Evolutionary conservation across 1,140 invertebrate genomes (phyloP).

Genomic region (Gyrodactylus salaris): DNA sequence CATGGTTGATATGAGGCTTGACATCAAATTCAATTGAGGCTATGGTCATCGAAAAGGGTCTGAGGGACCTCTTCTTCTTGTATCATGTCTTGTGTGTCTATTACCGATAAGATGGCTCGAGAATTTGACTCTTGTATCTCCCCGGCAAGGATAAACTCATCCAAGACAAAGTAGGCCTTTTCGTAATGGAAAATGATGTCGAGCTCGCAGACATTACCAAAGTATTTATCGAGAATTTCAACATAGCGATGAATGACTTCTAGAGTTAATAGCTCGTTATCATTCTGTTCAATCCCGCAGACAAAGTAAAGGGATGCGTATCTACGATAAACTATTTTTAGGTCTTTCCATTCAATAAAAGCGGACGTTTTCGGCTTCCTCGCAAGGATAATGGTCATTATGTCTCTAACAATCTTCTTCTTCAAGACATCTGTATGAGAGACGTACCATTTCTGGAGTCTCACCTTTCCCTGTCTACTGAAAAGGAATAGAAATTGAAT

Average conservation of each 20-base stretch:
- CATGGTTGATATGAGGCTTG: too few species aligned
- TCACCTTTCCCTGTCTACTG: conserved; percentile 80
- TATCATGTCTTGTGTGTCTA: conserved; percentile 6
- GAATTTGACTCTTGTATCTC: conserved; percentile 9
- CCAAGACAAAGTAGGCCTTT: conserved; percentile 12
- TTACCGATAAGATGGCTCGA: background rate
- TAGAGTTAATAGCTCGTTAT: conserved; percentile 11
- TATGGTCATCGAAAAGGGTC: conserved; percentile 2
- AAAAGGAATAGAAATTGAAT: conserved; percentile 98
- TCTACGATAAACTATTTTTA: conserved; percentile 94
- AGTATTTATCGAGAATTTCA: conserved; percentile 11
- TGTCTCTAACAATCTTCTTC: conserved; percentile 86
- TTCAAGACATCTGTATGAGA: conserved; percentile 30
- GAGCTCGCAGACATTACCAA: conserved; percentile 12
- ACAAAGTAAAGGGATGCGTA: conserved; percentile 11
- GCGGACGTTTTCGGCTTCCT: conserved; percentile 99
- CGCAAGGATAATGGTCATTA: conserved; percentile 77
- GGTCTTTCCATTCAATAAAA: conserved; percentile 91
- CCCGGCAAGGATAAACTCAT: conserved; percentile 11
- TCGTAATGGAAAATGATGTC: conserved; percentile 12
- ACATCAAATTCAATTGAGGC: background rate
- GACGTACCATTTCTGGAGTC: conserved; percentile 89
- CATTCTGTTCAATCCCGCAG: conserved; percentile 10
- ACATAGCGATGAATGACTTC: conserved; percentile 12
- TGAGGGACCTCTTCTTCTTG: conserved; percentile 6